These are phyloP conservation scores for Drosophila ogumai DNA, from an alignment of 1,140 invertebrate genomes.

Conservation along the genomic window DNA sequence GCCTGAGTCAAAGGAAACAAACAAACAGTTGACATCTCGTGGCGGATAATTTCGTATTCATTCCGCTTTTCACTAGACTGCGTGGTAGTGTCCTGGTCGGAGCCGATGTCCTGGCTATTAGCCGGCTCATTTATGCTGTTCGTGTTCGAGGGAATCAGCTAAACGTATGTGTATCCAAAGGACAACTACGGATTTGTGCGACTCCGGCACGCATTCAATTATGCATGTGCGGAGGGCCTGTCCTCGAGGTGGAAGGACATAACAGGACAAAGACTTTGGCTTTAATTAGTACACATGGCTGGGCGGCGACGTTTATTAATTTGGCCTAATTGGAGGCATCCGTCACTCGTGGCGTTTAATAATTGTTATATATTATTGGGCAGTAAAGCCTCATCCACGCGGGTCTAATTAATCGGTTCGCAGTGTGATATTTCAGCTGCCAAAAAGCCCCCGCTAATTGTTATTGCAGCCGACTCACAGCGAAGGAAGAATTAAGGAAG, in stretches of 20 bases:
- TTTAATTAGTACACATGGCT: constrained; percentile 74
- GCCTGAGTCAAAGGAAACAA: constrained; percentile 1
- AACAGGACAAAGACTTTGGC: constrained; percentile 27
- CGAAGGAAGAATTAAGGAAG: background rate
- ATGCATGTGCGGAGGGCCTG: constrained; percentile 43
- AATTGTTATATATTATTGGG: constrained; percentile 72
- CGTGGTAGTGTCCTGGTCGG: constrained; percentile 13
- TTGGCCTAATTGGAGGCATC: constrained; percentile 64
- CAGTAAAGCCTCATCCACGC: constrained; percentile 33
- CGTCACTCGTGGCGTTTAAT: constrained; percentile 41
- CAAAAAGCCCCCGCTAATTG: constrained; percentile 33
- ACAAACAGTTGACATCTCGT: constrained; percentile 25
- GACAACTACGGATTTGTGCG: constrained; percentile 52
- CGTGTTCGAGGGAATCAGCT: constrained; percentile 48
- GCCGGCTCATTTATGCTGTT: constrained; percentile 48
- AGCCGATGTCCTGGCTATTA: constrained; percentile 21
- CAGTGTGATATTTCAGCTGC: constrained; percentile 33
- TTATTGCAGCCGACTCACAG: constrained; percentile 23
- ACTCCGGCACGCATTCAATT: constrained; percentile 68
- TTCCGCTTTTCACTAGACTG: constrained; percentile 56
- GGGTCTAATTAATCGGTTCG: constrained; percentile 51
- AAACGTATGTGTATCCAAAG: constrained; percentile 39
- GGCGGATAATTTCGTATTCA: constrained; percentile 75
- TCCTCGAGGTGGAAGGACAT: background rate
- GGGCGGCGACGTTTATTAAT: constrained; percentile 55